Base-by-base conservation (phyloP, 2,888 invertebrate genomes). In the Salticus scenicus region DNA sequence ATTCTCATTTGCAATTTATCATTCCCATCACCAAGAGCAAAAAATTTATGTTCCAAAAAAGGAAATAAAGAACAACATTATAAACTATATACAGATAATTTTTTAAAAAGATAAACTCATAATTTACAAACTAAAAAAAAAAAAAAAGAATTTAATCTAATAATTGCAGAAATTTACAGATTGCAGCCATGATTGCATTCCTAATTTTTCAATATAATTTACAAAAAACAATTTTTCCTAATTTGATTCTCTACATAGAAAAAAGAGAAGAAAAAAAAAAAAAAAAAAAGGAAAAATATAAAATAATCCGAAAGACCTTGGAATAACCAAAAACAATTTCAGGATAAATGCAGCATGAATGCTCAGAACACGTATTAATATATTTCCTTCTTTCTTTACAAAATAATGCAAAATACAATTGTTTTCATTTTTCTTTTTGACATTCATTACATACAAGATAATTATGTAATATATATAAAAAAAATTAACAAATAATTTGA, bases 351-450 rank as follows among this genome's bases (percentile, higher is more conserved):
- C 57, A 57, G 57, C 8, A 57, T 5, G 57, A 57, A 57, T 24
- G 57, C 57, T 57, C 57, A 57, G 57, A 57, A 57, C 57, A 57
- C 57, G 57, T 57, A 57, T 57, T 57, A 24, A 57, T 24, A 57
- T 12, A 24, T 57, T 57, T 57, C 10, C 37, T 57, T 57, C 24
- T 17, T 17, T 47, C 47, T 57, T 24, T 57, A 24, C 57, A 57
- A 57, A 8, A 57, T 8, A 57, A 47, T 47, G 17, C 7, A 47
- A 57, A 57, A 57, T 57, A 57, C 57, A 57, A 57, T 7, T 7
- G 10, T 24, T 57, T 57, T 57, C 17, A 5, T 47, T 17, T 47
- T 17, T 24, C 17, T 57, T n/a, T 57, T 57, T 57, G 24, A 57
- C 4, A 57, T 17, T 57, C 12, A 24, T 24, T 24, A 57, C 57